Percentiles rank a stretch among this genome's conserved stretches.
Conservation (phyloP, 2,797 vertebrate genomes). For the Propithecus perrieri region DNA sequence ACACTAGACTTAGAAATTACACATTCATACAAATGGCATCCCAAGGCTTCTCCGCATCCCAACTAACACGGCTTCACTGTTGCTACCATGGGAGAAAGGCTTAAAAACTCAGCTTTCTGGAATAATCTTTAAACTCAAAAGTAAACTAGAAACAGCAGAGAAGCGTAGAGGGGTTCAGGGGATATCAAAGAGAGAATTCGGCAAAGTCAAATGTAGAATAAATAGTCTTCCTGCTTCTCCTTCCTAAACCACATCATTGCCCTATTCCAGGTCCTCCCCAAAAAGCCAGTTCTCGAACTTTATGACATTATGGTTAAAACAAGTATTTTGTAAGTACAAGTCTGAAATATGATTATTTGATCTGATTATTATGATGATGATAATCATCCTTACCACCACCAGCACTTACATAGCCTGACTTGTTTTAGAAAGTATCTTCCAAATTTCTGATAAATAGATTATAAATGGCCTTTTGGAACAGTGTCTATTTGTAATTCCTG, state of each 20-base stretch:
- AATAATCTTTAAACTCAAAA: neutral
- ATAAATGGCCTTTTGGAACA: constrained; percentile 29
- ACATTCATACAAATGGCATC: neutral
- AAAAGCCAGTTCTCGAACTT: neutral
- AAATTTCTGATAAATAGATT: constrained; percentile 52
- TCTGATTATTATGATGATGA: neutral
- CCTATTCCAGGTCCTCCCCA: too few relatives aligned
- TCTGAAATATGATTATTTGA: neutral
- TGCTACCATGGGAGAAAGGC: neutral
- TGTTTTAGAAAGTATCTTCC: constrained; percentile 34
- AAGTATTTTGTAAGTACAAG: neutral
- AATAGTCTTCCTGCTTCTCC: neutral
- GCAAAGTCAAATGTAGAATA: neutral
- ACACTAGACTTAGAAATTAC: neutral
- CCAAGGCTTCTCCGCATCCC: neutral
- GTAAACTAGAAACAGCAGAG: neutral
- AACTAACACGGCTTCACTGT: neutral
- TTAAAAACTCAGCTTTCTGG: neutral
- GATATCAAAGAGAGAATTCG: neutral
- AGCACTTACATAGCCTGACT: neutral
- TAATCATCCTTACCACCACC: neutral
- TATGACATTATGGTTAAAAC: neutral
- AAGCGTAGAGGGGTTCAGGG: neutral
- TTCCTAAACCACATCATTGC: neutral
- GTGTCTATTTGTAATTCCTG: constrained; percentile 37